Base-by-base conservation (phyloP, 1,140 invertebrate species). In the Philotrypesis tridentata region DNA sequence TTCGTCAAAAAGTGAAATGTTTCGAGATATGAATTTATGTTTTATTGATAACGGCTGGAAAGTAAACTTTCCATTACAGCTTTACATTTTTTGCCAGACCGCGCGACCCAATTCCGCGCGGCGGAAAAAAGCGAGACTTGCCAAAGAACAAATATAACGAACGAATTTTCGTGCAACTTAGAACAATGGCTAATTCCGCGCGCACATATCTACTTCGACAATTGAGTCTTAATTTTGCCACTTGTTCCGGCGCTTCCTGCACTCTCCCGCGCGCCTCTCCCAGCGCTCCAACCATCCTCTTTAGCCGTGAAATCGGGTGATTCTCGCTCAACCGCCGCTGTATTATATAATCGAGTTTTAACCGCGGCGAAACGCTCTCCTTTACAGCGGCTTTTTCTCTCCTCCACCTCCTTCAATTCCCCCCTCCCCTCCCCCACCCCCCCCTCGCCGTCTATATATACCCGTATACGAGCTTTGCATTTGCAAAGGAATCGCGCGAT, bases 401-500 rank as follows among this genome's bases (percentile, higher is more conserved):
- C 25, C n/a, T 73, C 17, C 43, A 29, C 43, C 1, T 73, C 27
- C n/a, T 3, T 11, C n/a, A n/a, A n/a, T n/a, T n/a, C n/a, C n/a
- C n/a, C n/a, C n/a, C n/a, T 73, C n/a, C 23, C 23, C 25, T 55
- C 25, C n/a, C 55, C 17, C 43, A 29, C 43, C 1, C 55, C 27
- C n/a, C 31, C 6, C 71, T 27, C 17, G n/a, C 37, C 17, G 6
- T n/a, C 21, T 9, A 21, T n/a, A n/a, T n/a, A n/a, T n/a, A n/a
- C n/a, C 43, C 37, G 21, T 43, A 12, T 31, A 43, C 71, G 43
- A 33, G 43, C 21, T 48, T 73, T n/a, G 55, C 43, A 75, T 75
- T 75, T 75, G 73, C 73, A 75, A 75, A 63, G 73, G 31, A 75
- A 75, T 75, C 48, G 73, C 17, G 43, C 55, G 31, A 48, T 48